Evolutionary conservation across 2,113 vertebrate genomes (phyloP), one percentile per base, ranked within the genome.

Genomic region (Romanogobio albipinnatus): DNA sequence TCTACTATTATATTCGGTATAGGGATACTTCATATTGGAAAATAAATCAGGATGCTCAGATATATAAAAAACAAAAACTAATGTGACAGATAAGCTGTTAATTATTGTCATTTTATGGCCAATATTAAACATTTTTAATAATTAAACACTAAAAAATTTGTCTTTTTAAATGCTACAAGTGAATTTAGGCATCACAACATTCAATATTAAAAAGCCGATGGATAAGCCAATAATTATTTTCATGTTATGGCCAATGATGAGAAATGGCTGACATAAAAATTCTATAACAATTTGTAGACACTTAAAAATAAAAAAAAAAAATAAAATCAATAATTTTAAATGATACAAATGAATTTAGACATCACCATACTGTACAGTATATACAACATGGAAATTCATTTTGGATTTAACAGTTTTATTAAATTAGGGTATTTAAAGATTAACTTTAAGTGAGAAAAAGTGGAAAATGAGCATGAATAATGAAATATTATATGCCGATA

Each of bases 11-110:
- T 33, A 51, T 76, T 76, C 49, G 4, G 26, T 76, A 19, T 19
- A 4, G 45, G 24, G 14, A 53, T 53, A 49, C 45, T 17, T 49
- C 74, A 76, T 33, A n/a, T 29, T 4, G 39, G 68, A 39, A 17
- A 73, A 24, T 73, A 73, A 73, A 73, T 9, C 24, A 59, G 22
- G 70, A 43, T 73, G 70, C 39, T 14, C 22, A n/a, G 70, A 73
- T 73, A 45, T 45, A 3, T 5, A 7, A 13, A 66, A 9, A 59
- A 29, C 29, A 29, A 29, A 29, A 29, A 29, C 29, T 1, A 59
- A 59, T 10, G 9, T 59, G 22, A 59, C 22, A n/a, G 7, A 9
- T 58, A 56, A 29, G 29, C 29, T 29, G 29, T 29, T 29, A 29
- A 29, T 29, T 29, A 29, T 29, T 29, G 29, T 29, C 1, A 29